Conservation (phyloP, 2,888 invertebrate species). For the Cremastobaeus sp. region DNA sequence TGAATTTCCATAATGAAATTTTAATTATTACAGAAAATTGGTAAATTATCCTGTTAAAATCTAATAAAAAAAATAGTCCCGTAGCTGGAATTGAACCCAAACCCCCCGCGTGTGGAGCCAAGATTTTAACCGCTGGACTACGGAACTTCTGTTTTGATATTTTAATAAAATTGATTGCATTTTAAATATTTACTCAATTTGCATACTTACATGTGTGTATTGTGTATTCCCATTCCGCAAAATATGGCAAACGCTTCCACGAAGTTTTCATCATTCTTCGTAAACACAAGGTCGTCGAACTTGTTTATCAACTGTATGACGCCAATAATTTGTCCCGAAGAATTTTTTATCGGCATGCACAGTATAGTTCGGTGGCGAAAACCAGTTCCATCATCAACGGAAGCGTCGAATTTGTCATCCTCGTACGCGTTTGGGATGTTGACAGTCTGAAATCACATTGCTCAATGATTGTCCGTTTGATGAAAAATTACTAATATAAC, state of each 20-base stretch:
- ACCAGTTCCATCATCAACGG: constrained; percentile 88
- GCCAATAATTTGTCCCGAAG: constrained; percentile 93
- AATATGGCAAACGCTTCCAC: constrained; percentile 98
- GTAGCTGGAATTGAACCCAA: no score
- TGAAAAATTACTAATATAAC: no score
- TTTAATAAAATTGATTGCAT: background rate
- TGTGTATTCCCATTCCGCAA: constrained; percentile 98
- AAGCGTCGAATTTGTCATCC: constrained; percentile 92
- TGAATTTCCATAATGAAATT: no score
- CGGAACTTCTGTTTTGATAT: no score
- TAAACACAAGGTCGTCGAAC: constrained; percentile 92
- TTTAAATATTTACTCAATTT: background rate
- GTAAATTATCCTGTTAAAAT: no score
- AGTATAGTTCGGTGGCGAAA: constrained; percentile 94
- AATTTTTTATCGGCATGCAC: constrained; percentile 98
- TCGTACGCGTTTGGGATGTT: constrained; percentile 94
- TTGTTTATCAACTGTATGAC: constrained; percentile 96
- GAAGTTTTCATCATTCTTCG: constrained; percentile 97
- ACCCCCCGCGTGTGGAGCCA: no score
- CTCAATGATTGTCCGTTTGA: background rate
- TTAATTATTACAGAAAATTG: no score
- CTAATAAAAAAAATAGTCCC: no score
- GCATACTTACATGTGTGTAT: constrained; percentile 89
- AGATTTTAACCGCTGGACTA: no score
- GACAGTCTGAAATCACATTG: constrained; percentile 83